Base-by-base conservation (phyloP, 2,113 vertebrate species). In the Cnemophilus loriae region DNA sequence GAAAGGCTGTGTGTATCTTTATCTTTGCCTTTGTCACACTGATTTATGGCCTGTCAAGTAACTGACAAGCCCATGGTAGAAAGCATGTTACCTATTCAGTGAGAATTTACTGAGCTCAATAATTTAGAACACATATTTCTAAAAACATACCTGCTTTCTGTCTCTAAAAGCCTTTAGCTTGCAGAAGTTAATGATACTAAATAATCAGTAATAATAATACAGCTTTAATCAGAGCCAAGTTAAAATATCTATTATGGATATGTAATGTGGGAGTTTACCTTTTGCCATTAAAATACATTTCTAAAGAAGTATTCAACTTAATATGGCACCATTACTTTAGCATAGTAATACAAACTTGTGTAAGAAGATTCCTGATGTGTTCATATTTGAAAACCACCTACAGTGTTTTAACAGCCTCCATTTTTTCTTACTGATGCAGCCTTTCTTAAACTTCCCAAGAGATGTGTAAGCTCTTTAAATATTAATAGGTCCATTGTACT, bases 1-100 rank as follows among this genome's bases (percentile, higher is more conserved):
- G 1, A 80, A 70, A 89, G 80, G 64, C 94, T 97, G 68, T 7
- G 3, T 71, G 56, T 88, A 91, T 75, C 92, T 84, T 96, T 97
- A 81, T 89, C 97, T 97, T 96, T 97, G 95, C 94, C 94, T 97
- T 96, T 97, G 97, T 98, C 96, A 96, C 88, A 90, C 87, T 91
- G 87, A 87, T 77, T 97, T 97, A 97, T 92, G 95, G 96, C 91
- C 92, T 98, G 95, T 98, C 96, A 97, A 63, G 42, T 76, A 68
- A 73, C 94, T 98, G 97, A 98, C 93, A 96, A 28, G 41, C 50
- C 90, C 46, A 42, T 81, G 80, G 57, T 75, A 69, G 92, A 69
- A 95, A 96, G 76, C 56, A 7, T 35, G 70, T 96, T 95, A 91
- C 55, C 82, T 84, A 33, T 88, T 94, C 55, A 78, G 53, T 71